These are phyloP conservation scores for Adelognathus sp. DNA, from an alignment of 2,888 invertebrate genomes.

Conservation along the genomic window DNA sequence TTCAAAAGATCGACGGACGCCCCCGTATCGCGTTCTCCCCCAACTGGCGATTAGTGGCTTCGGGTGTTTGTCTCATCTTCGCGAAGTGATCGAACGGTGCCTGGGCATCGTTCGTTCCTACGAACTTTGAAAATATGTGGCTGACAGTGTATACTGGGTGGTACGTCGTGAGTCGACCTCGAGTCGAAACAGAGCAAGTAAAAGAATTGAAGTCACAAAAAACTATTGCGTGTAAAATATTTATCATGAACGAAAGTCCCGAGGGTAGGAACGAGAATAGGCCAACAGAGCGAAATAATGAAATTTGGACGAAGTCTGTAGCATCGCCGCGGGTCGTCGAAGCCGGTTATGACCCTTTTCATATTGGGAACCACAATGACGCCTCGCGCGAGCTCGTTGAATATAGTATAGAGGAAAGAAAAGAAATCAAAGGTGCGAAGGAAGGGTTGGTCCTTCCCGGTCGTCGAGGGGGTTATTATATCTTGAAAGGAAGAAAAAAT, in stretches of 20 bases:
- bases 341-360: slow-evolving; percentile 21
- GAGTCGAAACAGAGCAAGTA: not conserved
- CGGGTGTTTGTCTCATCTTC: slow-evolving; percentile 40
- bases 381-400: slow-evolving; percentile 37
- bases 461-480: slow-evolving; percentile 63
- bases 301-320: slow-evolving; percentile 31
- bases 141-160: not conserved
- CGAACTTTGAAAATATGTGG: slow-evolving; percentile 10
- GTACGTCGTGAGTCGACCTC: not conserved
- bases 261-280: not conserved
- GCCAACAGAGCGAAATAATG: slow-evolving; percentile 19
- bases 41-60: slow-evolving; percentile 69
- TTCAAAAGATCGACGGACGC: slow-evolving; percentile 67
- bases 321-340: slow-evolving; percentile 27
- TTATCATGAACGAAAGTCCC: not conserved
- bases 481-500: slow-evolving; percentile 56
- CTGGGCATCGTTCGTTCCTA: slow-evolving; percentile 27
- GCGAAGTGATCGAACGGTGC: slow-evolving; percentile 37
- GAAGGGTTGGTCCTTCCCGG: slow-evolving; percentile 61
- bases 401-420: slow-evolving; percentile 37
- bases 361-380: slow-evolving; percentile 32
- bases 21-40: slow-evolving; percentile 59
- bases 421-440: slow-evolving; percentile 66
- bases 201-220: no score
- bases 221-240: not conserved